Evolutionary conservation across 2,113 vertebrate species (phyloP), one percentile per base, ranked within the genome.

Genomic region (Carlito syrichta): DNA sequence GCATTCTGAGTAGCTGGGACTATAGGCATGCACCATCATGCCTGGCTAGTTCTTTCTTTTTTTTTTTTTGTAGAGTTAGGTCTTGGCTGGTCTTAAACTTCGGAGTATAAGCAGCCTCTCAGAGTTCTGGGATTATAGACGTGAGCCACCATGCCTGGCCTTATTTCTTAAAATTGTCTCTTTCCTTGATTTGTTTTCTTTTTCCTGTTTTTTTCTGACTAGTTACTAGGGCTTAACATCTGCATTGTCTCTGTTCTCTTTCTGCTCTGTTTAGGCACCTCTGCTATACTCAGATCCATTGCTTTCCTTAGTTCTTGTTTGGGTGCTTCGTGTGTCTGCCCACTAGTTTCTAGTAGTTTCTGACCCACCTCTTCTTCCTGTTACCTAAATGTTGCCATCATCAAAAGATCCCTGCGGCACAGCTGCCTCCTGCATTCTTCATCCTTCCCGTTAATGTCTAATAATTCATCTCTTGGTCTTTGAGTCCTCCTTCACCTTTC

Each of bases 381-480:
- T 43, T 40, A 32, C 11, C 27, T 25, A 12, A 11, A 38, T 40
- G 17, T 32, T 58, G 10, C 23, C 23, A 27, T 35, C 45, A 20
- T 48, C 45, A 35, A 27, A 48, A 32, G 45, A 20, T 23, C 32
- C 27, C 45, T 13, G 17, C 30, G 22, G 74, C 74, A 32, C 74
- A 77, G 74, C 74, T 77, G 8, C 74, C 74, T 32, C 45, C 35
- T 68, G 25, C 4, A 16, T 5, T 1, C 30, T 8, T 50, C 45
- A 48, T 17, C 45, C 17, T 50, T 54, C 19, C 43, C 13, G 7
- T 5, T 3, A 0, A 0, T 17, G 7, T 2, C n/a, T 2, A 4
- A n/a, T n/a, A 9, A 50, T n/a, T 27, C 6, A 3, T 8, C 0
- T 17, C 27, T 20, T 0, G 4, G 27, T 40, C 56, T 48, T 2